Evolutionary conservation across 2,888 invertebrate species (phyloP).

Genomic region (Andricus quercusramuli): DNA sequence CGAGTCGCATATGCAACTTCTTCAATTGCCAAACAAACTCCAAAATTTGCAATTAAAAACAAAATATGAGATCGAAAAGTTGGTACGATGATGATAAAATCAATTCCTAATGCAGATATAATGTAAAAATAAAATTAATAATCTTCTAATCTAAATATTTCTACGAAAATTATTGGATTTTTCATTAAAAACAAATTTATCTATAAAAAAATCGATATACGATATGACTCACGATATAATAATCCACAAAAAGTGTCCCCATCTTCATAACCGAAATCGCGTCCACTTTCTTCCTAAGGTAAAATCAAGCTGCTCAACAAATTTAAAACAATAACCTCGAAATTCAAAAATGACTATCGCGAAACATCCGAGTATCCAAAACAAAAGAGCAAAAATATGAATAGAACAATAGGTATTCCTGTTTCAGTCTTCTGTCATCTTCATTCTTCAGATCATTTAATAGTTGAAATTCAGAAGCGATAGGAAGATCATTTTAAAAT

Average conservation of each 20-base stretch:
- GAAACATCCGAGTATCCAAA: not conserved
- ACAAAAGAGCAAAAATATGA: not conserved
- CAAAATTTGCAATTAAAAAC: too few relatives aligned
- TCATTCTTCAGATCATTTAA: not conserved
- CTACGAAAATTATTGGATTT: not conserved
- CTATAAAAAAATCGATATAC: not conserved
- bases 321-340: not conserved
- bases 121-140: too few relatives aligned
- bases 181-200: not conserved
- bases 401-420: not conserved
- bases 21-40: too few relatives aligned
- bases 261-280: constrained; percentile 5
- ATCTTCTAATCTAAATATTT: too few relatives aligned
- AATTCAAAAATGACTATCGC: not conserved
- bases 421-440: constrained; percentile 3
- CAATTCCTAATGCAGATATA: too few relatives aligned
- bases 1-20: too few relatives aligned
- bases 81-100: too few relatives aligned
- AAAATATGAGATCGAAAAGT: too few relatives aligned
- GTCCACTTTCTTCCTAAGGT: not conserved
- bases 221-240: constrained; percentile 26
- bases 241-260: constrained; percentile 17
- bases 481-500: not conserved
- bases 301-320: not conserved
- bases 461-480: not conserved